Evolutionary conservation across 2,797 vertebrate genomes (phyloP), one percentile per base, ranked within the genome.

Genomic region (Borostomias antarcticus): DNA sequence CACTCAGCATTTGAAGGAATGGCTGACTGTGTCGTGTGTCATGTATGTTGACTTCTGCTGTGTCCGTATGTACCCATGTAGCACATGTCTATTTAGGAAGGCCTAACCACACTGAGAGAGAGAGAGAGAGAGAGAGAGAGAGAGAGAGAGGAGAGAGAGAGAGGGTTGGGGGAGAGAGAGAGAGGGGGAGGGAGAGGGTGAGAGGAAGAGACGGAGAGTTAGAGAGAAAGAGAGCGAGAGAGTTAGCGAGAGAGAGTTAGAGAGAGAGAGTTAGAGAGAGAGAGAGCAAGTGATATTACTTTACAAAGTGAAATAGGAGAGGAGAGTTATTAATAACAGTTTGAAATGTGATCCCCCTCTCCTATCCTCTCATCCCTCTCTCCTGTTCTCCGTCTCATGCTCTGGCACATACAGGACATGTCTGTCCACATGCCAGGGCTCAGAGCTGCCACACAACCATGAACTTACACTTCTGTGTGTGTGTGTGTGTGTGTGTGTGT

Each of bases 311-410:
- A 72, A 83, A 85, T 67, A 37, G 68, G 79, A 84, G 82, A 84
- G 67, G 53, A 45, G 25, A 58, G 62, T 83, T 91, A 91, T 89
- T 86, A 88, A 91, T 89, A 91, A 70, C 76, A 68, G 59, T 64
- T 51, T 82, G 87, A 85, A 86, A 88, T 47, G 54, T 80, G 77
- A 91, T 74, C 79, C 5, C 28, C 32, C 64, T 9, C 59, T 25
- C 51, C 10, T n/a, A 13, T 33, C 28, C 26, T 25, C 37, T 26
- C 23, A n/a, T 51, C 48, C 35, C 35, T 45, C 58, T n/a, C 40
- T 19, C 58, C 59, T n/a, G 9, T 25, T 59, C 62, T 70, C 62
- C 59, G 45, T 69, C 68, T 62, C 45, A 23, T 43, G 17, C 32
- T 53, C 48, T 64, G 50, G n/a, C n/a, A n/a, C 32, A 37, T 37